These are phyloP conservation scores for Synergus itoensis DNA, from an alignment of 2,888 invertebrate genomes.

Conservation along the genomic window DNA sequence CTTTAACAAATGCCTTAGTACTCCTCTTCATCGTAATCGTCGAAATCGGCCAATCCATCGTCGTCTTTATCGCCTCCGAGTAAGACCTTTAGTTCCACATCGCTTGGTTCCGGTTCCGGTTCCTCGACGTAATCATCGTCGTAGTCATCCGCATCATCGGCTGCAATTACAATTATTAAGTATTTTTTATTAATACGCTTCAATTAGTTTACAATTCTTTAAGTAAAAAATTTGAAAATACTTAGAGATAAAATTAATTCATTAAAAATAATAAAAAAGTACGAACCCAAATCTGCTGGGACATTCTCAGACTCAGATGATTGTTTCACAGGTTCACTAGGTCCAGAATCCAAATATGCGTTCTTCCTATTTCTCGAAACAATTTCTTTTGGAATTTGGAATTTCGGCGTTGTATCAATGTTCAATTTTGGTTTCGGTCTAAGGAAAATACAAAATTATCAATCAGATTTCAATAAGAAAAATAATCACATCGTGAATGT, in stretches of 20 bases:
- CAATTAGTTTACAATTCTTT: neutral
- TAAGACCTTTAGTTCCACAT: slow-evolving; percentile 71
- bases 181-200: slow-evolving; percentile 21
- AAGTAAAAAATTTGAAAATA: slow-evolving; percentile 10
- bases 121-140: slow-evolving; percentile 64
- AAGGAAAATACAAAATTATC: slow-evolving; percentile 2
- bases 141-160: slow-evolving; percentile 69
- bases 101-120: slow-evolving; percentile 67
- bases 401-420: slow-evolving; percentile 40
- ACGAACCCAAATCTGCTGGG: slow-evolving; percentile 38
- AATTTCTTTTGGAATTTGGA: slow-evolving; percentile 35
- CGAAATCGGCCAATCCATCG: slow-evolving; percentile 79
- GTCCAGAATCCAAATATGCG: slow-evolving; percentile 43
- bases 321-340: slow-evolving; percentile 42
- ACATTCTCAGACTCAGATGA: slow-evolving; percentile 42
- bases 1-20: slow-evolving; percentile 75
- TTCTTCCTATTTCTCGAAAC: slow-evolving; percentile 47
- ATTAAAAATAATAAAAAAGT: slow-evolving; percentile 21
- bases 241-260: neutral
- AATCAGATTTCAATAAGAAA: neutral
- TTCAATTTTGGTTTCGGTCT: slow-evolving; percentile 40
- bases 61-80: slow-evolving; percentile 81
- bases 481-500: neutral
- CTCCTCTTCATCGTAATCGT: slow-evolving; percentile 83
- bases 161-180: slow-evolving; percentile 47